Conservation (phyloP, 2,888 invertebrate species). For the Sisyra terminalis region DNA sequence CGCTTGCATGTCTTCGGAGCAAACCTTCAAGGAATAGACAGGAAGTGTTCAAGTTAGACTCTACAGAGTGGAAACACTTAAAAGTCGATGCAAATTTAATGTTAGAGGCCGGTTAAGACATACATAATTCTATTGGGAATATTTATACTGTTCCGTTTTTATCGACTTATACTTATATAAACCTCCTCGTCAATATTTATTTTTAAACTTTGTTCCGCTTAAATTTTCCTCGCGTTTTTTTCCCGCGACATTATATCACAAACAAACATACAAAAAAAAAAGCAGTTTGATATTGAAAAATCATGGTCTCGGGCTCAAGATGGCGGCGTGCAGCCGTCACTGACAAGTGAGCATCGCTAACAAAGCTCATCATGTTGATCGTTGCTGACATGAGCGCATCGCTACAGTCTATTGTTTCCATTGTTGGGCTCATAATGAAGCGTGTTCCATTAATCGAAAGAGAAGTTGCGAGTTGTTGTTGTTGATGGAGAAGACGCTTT, state of each 20-base stretch:
- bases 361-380: slow-evolving; percentile 7
- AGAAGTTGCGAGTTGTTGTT: no score
- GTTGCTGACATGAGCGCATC: slow-evolving; percentile 4
- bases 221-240: background rate
- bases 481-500: no score
- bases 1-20: slow-evolving; percentile 4
- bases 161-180: background rate
- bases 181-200: background rate
- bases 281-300: background rate
- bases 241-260: background rate
- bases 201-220: background rate
- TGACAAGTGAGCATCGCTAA: slow-evolving; percentile 6
- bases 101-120: slow-evolving; percentile 17
- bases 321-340: background rate
- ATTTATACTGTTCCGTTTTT: slow-evolving; percentile 5
- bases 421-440: slow-evolving; percentile 5
- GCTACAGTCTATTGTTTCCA: slow-evolving; percentile 6
- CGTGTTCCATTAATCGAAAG: slow-evolving; percentile 1
- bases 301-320: background rate
- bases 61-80: slow-evolving; percentile 22
- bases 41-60: slow-evolving; percentile 9
- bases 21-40: slow-evolving; percentile 10
- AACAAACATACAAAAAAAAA: background rate
- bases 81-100: slow-evolving; percentile 31
- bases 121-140: slow-evolving; percentile 7